A percentile compares a stretch with the other conserved stretches of the same genome.
These are phyloP conservation scores for Chaetorhynchus papuensis DNA, from an alignment of 2,113 vertebrate genomes.

Conservation along the genomic window DNA sequence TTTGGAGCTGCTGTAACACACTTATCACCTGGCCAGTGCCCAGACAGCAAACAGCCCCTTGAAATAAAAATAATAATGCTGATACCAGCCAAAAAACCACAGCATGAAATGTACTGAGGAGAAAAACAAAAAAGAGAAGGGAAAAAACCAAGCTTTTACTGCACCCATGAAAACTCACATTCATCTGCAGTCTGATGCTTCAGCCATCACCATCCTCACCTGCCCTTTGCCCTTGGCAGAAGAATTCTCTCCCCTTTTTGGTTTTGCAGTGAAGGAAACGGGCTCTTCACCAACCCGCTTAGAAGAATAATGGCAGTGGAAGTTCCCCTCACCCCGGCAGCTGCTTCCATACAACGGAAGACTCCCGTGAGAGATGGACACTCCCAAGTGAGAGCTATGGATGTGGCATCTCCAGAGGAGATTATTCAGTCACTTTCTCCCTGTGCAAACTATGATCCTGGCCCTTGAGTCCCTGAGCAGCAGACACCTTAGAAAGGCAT, in stretches of 20 bases:
- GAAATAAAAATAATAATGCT: neutral
- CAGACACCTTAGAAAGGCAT: neutral
- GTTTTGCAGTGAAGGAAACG: neutral
- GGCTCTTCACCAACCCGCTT: neutral
- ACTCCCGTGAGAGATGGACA: neutral
- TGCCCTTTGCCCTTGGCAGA: neutral
- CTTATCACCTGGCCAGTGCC: constrained; percentile 1
- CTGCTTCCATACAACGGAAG: constrained; percentile 4
- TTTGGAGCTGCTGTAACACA: neutral
- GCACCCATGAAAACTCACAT: neutral
- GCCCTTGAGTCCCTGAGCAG: fast-evolving
- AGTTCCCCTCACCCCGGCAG: neutral
- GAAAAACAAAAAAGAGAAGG: fast-evolving
- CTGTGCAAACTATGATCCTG: neutral
- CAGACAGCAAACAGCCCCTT: constrained; percentile 50
- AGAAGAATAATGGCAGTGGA: neutral
- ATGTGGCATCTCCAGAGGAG: neutral
- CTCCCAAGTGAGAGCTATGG: neutral
- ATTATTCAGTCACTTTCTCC: neutral
- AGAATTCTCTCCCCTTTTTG: neutral
- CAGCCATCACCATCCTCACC: neutral
- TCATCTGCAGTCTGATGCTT: neutral
- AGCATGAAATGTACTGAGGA: neutral
- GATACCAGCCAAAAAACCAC: neutral
- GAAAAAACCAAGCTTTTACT: neutral